Evolutionary conservation across 1,140 invertebrate genomes (phyloP).

Genomic region (Nephotettix cincticeps): DNA sequence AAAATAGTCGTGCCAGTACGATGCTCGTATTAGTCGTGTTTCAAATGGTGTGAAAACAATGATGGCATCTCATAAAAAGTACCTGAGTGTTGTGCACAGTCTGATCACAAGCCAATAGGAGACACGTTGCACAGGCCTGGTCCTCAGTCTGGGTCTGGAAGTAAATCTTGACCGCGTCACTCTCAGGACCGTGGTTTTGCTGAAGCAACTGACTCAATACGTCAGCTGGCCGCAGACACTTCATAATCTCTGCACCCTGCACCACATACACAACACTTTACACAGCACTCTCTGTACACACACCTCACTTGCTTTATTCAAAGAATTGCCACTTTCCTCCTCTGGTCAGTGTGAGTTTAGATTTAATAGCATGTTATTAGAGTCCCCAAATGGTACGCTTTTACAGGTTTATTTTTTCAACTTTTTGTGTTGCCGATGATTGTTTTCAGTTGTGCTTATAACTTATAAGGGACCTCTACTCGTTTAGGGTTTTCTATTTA

Average conservation of each 20-base stretch:
- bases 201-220: slow-evolving; percentile 76
- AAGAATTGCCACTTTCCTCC: not conserved
- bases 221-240: slow-evolving; percentile 83
- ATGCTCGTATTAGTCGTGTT: too few species aligned
- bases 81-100: slow-evolving; percentile 67
- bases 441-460: too few species aligned
- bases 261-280: not conserved
- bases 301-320: not conserved
- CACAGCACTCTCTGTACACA: not conserved
- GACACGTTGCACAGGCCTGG: slow-evolving; percentile 85
- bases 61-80: too few species aligned
- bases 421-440: too few species aligned
- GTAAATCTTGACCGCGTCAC: slow-evolving; percentile 79
- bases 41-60: not conserved
- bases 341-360: too few species aligned
- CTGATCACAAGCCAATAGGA: slow-evolving; percentile 80
- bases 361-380: too few species aligned
- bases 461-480: too few species aligned
- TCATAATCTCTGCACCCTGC: slow-evolving; percentile 80
- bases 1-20: too few species aligned
- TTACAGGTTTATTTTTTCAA: too few species aligned
- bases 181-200: slow-evolving; percentile 80
- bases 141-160: slow-evolving; percentile 80
- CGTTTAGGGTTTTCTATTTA: too few species aligned
- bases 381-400: too few species aligned